phyloP scores from a whole-genome alignment of 2,797 vertebrate species.

The Bufotes viridis region DNA sequence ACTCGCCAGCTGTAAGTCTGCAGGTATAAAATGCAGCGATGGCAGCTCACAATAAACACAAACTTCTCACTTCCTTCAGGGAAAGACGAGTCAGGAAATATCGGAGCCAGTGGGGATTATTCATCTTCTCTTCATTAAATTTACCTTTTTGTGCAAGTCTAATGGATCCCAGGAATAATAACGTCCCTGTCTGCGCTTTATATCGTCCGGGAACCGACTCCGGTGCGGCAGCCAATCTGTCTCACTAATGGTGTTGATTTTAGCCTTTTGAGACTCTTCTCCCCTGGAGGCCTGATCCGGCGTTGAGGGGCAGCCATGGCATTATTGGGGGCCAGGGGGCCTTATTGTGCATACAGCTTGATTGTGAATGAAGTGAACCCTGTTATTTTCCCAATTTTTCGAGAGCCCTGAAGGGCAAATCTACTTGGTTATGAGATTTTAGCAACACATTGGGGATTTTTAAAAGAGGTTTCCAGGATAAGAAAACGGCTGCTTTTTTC shows the following conservation, averaged over 20 bases:
- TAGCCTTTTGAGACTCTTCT: not conserved
- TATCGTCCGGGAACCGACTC: not conserved
- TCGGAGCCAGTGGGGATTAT: constrained; percentile 40
- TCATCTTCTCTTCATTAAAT: constrained; percentile 25
- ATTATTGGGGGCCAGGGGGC: not conserved
- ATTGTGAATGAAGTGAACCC: not conserved
- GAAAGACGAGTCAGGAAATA: constrained; percentile 19
- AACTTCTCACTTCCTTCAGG: constrained; percentile 13
- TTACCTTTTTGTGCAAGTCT: constrained; percentile 1
- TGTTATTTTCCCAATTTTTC: not conserved
- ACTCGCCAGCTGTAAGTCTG: not conserved
- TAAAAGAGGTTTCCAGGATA: too few relatives aligned
- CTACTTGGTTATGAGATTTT: too few relatives aligned
- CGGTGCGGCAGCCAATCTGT: constrained; percentile 18
- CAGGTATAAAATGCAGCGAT: not conserved
- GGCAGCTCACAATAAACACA: not conserved
- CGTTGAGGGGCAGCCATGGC: not conserved
- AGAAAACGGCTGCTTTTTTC: too few relatives aligned
- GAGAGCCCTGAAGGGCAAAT: not conserved
- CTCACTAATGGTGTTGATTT: constrained; percentile 40
- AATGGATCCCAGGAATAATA: constrained; percentile 25
- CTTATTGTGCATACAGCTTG: not conserved
- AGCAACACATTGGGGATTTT: too few relatives aligned
- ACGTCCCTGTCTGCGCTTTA: constrained; percentile 8
- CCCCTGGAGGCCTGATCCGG: not conserved